Conservation (phyloP, 1,140 invertebrate genomes). For the Zaprionus tsacasi region DNA sequence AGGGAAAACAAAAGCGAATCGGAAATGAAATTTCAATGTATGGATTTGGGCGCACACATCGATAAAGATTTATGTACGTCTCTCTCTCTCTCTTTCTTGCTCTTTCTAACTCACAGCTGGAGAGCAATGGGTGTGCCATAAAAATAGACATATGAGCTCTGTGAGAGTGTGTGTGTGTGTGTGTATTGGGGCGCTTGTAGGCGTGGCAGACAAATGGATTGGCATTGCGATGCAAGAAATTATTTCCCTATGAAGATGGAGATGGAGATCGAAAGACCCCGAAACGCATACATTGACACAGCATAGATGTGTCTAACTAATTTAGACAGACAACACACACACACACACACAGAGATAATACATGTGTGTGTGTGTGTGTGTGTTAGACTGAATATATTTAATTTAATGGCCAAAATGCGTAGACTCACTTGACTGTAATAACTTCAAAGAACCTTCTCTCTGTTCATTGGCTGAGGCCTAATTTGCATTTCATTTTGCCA, state of each 20-base stretch:
- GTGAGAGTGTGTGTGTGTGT: not conserved
- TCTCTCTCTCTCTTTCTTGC: constrained; percentile 22
- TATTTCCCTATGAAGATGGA: constrained; percentile 33
- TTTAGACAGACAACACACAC: constrained; percentile 15
- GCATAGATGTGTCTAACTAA: constrained; percentile 22
- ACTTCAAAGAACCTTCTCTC: constrained; percentile 49
- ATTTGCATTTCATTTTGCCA: constrained; percentile 54
- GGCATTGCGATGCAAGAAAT: constrained; percentile 39
- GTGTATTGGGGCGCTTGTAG: not conserved
- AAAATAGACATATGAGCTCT: constrained; percentile 47
- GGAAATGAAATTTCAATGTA: constrained; percentile 64
- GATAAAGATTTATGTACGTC: constrained; percentile 66
- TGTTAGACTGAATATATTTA: constrained; percentile 26
- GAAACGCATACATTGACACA: constrained; percentile 11
- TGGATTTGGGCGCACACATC: constrained; percentile 66
- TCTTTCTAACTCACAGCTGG: constrained; percentile 11
- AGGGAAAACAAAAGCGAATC: constrained; percentile 45
- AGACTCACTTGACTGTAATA: constrained; percentile 62
- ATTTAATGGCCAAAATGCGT: constrained; percentile 40
- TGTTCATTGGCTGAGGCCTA: constrained; percentile 37
- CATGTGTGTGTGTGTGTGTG: not conserved
- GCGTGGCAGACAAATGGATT: constrained; percentile 43
- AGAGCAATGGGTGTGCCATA: constrained; percentile 51
- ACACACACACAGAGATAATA: not conserved
- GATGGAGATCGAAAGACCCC: constrained; percentile 1